Evolutionary conservation across 2,113 vertebrate species (phyloP).

Genomic region (Syrrhaptes paradoxus): DNA sequence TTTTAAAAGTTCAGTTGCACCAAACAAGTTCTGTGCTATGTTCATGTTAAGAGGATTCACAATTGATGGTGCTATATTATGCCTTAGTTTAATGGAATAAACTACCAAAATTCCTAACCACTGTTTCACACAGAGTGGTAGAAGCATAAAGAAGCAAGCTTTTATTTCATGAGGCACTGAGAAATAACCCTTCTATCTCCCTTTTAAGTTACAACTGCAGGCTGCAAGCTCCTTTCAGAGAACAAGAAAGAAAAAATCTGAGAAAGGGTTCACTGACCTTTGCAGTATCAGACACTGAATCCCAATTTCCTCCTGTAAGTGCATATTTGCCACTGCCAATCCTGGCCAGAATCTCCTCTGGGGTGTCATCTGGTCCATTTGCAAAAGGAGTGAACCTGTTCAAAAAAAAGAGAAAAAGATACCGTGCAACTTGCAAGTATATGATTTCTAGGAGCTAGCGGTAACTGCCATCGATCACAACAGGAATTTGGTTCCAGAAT

Average conservation of each 20-base stretch:
- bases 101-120: not conserved
- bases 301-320: constrained; percentile 93
- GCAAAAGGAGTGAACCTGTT: constrained; percentile 94
- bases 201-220: not conserved
- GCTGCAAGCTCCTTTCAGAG: fast-evolving
- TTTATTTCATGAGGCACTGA: not conserved
- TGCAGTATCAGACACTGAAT: constrained; percentile 88
- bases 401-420: not conserved
- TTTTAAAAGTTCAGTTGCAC: not conserved
- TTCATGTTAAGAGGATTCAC: not conserved
- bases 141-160: not conserved
- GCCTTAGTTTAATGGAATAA: not conserved
- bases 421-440: not conserved
- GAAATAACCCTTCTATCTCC: not conserved
- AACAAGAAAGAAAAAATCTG: fast-evolving
- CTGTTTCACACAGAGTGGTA: not conserved
- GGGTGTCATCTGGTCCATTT: constrained; percentile 88
- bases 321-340: constrained; percentile 90
- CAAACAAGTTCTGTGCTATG: not conserved
- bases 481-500: not conserved
- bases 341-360: constrained; percentile 92
- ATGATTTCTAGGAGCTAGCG: not conserved
- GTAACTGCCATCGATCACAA: not conserved
- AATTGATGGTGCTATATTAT: not conserved
- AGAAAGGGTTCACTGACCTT: constrained; percentile 77